Percentiles rank a stretch among this genome's conserved stretches.
phyloP scores from a whole-genome alignment of 1,140 invertebrate species.

The Glossosoma conforme region DNA sequence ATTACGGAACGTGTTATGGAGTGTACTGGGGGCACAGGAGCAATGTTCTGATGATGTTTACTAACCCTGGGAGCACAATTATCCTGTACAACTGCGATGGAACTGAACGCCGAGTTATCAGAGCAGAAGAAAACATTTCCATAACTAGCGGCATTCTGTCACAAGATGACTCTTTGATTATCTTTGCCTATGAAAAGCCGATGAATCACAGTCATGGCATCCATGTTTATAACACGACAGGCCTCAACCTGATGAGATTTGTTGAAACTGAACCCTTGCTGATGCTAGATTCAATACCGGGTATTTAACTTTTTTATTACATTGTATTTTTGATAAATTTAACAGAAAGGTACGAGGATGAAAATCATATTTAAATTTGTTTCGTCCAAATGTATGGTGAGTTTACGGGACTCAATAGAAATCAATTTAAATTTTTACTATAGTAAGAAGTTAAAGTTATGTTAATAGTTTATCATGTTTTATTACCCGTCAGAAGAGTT shows the following conservation, averaged over 20 bases:
- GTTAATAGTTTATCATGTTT: no score
- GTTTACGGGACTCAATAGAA: no score
- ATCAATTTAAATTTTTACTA: no score
- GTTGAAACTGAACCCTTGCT: constrained; percentile 12
- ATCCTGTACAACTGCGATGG: constrained; percentile 6
- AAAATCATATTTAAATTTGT: no score
- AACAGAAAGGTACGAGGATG: no score
- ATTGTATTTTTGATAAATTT: no score
- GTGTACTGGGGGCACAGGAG: constrained; percentile 12
- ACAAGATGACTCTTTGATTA: constrained; percentile 15
- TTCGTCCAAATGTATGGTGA: no score
- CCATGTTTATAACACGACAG: constrained; percentile 14
- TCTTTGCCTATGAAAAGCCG: constrained; percentile 6
- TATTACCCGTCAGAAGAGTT: no score
- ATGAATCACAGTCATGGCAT: constrained; percentile 9
- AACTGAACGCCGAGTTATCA: not conserved
- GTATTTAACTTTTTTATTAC: no score
- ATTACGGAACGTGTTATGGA: constrained; percentile 2
- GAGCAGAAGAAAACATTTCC: constrained; percentile 1
- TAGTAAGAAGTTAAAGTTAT: no score
- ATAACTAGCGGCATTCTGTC: constrained; percentile 20
- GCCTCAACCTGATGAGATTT: constrained; percentile 12
- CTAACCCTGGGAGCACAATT: constrained; percentile 11
- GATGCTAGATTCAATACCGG: constrained; percentile 12
- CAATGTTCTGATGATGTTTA: constrained; percentile 17